A percentile compares a stretch with the other conserved stretches of the same genome.
phyloP scores from a whole-genome alignment of 2,888 invertebrate species.

The Calameuta filiformis region DNA sequence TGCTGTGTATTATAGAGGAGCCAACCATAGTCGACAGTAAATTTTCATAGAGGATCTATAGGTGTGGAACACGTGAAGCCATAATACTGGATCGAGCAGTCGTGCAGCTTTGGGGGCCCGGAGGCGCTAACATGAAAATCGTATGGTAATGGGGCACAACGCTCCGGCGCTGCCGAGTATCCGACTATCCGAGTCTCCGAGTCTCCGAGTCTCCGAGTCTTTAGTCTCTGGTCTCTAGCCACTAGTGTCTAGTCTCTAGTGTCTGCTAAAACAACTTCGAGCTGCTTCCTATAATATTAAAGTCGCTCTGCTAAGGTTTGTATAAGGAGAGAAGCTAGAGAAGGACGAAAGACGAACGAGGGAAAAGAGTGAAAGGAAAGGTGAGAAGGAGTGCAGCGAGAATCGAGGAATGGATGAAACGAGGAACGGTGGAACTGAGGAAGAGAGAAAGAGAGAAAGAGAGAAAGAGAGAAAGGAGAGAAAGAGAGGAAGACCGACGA shows the following conservation, averaged over 20 bases:
- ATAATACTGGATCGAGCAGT: slow-evolving; percentile 37
- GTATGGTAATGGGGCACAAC: slow-evolving; percentile 56
- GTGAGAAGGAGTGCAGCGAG: slow-evolving; percentile 15
- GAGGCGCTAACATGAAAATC: slow-evolving; percentile 62
- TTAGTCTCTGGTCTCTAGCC: no score
- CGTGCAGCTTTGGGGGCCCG: slow-evolving; percentile 58
- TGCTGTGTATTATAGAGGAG: no score
- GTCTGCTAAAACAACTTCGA: slow-evolving; percentile 35
- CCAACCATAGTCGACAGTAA: no score
- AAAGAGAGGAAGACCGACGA: slow-evolving; percentile 12
- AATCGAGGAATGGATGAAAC: slow-evolving; percentile 18
- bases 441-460: slow-evolving; percentile 18
- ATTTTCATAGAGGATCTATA: no score
- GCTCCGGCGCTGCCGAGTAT: slow-evolving; percentile 7
- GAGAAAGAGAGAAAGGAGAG: slow-evolving; percentile 17
- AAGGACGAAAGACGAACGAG: slow-evolving; percentile 14
- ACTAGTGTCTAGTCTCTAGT: no score
- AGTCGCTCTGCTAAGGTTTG: slow-evolving; percentile 4
- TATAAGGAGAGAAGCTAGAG: slow-evolving; percentile 5
- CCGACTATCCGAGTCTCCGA: not conserved
- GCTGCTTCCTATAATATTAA: slow-evolving; percentile 36
- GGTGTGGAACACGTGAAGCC: no score
- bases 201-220: not conserved
- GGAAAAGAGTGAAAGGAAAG: slow-evolving; percentile 20
- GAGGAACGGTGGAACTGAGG: slow-evolving; percentile 15